Evolutionary conservation across 2,888 invertebrate species (phyloP), one percentile per base, ranked within the genome.

Genomic region (Camponotus fellah): DNA sequence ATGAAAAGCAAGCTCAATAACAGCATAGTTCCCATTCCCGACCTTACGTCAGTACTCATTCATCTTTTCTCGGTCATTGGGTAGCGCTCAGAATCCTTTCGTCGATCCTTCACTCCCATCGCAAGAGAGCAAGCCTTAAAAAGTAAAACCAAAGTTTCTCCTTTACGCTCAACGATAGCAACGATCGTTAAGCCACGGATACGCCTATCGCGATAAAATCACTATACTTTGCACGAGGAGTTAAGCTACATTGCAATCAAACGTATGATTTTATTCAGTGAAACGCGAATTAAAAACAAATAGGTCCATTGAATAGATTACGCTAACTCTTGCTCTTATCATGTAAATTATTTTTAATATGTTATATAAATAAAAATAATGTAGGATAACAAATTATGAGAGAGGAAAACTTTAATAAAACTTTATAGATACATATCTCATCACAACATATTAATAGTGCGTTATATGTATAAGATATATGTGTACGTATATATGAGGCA

Each of bases 111-210:
- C 83, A 65, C 76, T 86, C 74, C 43, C 79, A 34, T 43, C 71
- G 26, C 26, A 74, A 37, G 46, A 69, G 77, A 82, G 80, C 81
- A 71, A 82, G 85, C 81, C 87, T 90, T 90, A 87, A 92, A 91
- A 91, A 91, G 91, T 91, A 91, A 91, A 91, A 91, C 87, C 87
- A 87, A 84, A 87, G 88, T 92, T 91, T 91, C 91, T 85, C 91
- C 87, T 85, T 82, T 85, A 60, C 64, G 74, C 76, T 69, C 72
- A 69, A 64, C 81, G 77, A 65, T 84, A 65, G 79, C 72, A 69
- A 71, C 62, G 65, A 84, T 85, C 85, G 87, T 77, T 86, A 85
- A 82, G 43, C 62, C 62, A 6, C 83, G 56, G 84, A n/a, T 84
- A 91, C 90, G 88, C 90, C 90, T 85, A 83, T 66, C 58, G 32